Evolutionary conservation across 2,797 vertebrate species (phyloP), one percentile per base, ranked within the genome.

Genomic region (Austrolebias charrua): DNA sequence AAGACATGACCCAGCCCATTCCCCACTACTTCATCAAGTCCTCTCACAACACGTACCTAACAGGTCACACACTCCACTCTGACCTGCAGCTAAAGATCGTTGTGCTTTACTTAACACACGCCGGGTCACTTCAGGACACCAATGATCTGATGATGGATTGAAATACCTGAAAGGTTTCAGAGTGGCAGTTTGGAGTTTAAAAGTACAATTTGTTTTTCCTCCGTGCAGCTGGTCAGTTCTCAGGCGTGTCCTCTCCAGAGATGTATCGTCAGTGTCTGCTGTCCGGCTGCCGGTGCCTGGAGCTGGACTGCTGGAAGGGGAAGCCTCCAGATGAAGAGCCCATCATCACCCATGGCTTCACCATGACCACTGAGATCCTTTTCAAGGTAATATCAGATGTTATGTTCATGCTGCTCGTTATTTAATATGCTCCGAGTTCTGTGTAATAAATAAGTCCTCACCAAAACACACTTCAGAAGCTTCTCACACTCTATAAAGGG

Each of bases 251-350:
- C 0, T 98, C 98, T 20, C 95, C 97, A 0, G 98, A 99, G 87
- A 99, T 99, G 97, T 98, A 98, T 69, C 95, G 98, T 1, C 97
- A 99, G 91, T 93, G 94, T 2, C 92, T 99, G 85, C 93, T 99
- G 69, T 87, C 95, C 0, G 96, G 98, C 77, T 98, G 98, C 74
- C 94, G 98, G 50, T 99, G 98, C 2, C 93, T 99, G 84, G 98
- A 99, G 87, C 92, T 99, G 57, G 98, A 99, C 75, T 99, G 98
- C 90, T 99, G 98, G 97, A 99, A 99, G 83, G 98, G 98, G 10
- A 95, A 96, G 60, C 94, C 94, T 54, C 95, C 95, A 0, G 98
- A 99, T 0, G 98, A 99, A 82, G 98, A 99, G 71, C 98, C 98
- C 4, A 95, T 97, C 72, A 99, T 99, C 78, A 99, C 96, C 29